Conservation (phyloP, 2,113 vertebrate species). For the Pluvianellus socialis region DNA sequence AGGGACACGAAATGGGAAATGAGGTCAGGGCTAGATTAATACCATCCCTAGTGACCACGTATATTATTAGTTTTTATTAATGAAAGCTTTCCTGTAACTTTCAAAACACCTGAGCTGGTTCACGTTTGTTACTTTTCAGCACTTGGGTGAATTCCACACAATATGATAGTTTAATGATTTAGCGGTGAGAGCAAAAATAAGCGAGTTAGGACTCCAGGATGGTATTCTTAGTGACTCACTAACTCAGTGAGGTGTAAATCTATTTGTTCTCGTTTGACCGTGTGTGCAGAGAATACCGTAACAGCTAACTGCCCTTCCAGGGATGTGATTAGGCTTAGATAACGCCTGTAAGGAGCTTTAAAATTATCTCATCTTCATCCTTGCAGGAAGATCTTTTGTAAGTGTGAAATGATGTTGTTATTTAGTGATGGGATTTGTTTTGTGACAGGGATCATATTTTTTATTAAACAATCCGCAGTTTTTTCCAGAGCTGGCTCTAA, state of each 20-base stretch:
- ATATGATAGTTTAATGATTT: background rate
- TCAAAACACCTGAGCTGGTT: background rate
- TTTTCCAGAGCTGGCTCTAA: background rate
- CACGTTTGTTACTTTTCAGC: background rate
- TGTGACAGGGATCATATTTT: background rate
- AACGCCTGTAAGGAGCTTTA: background rate
- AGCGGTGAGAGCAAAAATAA: background rate
- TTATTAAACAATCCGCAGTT: background rate
- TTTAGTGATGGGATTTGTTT: background rate
- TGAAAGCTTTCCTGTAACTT: background rate
- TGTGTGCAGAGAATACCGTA: accelerated
- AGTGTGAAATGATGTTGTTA: background rate
- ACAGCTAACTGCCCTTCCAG: background rate
- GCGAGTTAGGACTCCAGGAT: background rate
- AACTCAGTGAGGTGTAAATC: background rate
- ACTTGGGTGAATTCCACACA: background rate
- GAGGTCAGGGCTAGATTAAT: background rate
- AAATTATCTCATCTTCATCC: background rate
- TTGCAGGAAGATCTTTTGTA: background rate
- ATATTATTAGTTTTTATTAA: background rate
- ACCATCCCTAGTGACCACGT: background rate
- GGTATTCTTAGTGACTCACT: background rate
- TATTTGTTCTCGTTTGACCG: background rate
- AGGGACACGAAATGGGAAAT: background rate
- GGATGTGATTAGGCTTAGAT: background rate